Base-by-base conservation (phyloP, 1,140 invertebrate genomes). In the Drosophila insularis region DNA sequence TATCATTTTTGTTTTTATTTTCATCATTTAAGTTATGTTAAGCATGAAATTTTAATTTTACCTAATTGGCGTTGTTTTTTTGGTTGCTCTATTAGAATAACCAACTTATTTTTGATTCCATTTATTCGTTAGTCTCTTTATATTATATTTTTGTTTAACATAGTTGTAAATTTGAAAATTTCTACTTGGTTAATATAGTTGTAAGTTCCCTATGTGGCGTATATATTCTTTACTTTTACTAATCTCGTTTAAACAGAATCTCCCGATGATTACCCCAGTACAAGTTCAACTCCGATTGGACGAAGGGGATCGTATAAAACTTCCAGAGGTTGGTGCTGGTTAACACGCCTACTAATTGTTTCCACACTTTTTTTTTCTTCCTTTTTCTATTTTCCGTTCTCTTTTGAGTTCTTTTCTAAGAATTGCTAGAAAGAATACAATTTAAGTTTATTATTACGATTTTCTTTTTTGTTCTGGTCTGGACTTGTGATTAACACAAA, bases 231-330 rank as follows among this genome's bases (percentile, higher is more conserved):
- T 50, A 50, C 68, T 63, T 77, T 67, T 23, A 89, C 85, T 89
- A 89, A 89, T 89, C 78, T 89, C 65, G 68, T 90, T 85, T 63
- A 71, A 32, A 92, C 94, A 96, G 96, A 96, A 94, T 96, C 96
- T 21, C 95, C 96, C 32, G 96, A 97, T 89, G 96, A 97, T 81
- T 92, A 92, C 84, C 91, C 90, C 60, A 92, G 91, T 82, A 92
- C 91, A 87, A 92, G 90, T 92, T 92, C 91, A 79, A 92, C 91
- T 73, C 94, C 93, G 63, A 93, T 97, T 62, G 96, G 95, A 68
- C 94, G 96, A 23, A 94, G 96, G 72, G 95, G 96, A 92, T 97
- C 96, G n/a, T 97, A 96, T 92, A 97, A 97, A 93, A 96, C 95
- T 54, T 96, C 96, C 72, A 93, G 96, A 95, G 96, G 96, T 97